phyloP scores from a whole-genome alignment of 2,888 invertebrate genomes.

The Eupithecia subumbrata region DNA sequence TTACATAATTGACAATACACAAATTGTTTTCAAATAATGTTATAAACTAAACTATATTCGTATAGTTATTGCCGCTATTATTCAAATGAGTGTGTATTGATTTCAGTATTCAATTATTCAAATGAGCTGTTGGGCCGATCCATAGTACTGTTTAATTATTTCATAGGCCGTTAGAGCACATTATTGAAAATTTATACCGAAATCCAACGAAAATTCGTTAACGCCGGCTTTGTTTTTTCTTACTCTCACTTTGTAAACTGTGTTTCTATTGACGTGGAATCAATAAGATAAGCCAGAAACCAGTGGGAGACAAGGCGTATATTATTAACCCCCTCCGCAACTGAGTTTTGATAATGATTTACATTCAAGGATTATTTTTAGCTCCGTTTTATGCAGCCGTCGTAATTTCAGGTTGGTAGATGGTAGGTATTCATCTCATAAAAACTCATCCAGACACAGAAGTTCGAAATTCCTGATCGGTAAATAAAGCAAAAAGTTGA shows the following conservation, averaged over 20 bases:
- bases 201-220: neutral
- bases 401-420: too few relatives aligned
- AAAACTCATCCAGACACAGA: too few relatives aligned
- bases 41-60: neutral
- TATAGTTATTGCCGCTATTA: neutral
- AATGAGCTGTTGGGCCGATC: slow-evolving; percentile 4
- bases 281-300: too few relatives aligned
- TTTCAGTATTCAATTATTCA: slow-evolving; percentile 9
- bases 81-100: slow-evolving; percentile 13
- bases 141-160: slow-evolving; percentile 3
- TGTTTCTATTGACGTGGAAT: too few relatives aligned
- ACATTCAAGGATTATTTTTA: too few relatives aligned
- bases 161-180: neutral
- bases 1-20: neutral
- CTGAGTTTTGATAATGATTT: too few relatives aligned
- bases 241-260: neutral
- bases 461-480: too few relatives aligned
- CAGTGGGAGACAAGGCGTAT: neutral
- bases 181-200: neutral
- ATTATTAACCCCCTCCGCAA: too few relatives aligned
- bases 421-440: too few relatives aligned
- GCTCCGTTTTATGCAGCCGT: too few relatives aligned
- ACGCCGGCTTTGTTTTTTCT: neutral
- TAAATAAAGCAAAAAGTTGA: neutral
- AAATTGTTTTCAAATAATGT: neutral